Base-by-base conservation (phyloP, 1,140 invertebrate genomes). In the Babylonia areolata region DNA sequence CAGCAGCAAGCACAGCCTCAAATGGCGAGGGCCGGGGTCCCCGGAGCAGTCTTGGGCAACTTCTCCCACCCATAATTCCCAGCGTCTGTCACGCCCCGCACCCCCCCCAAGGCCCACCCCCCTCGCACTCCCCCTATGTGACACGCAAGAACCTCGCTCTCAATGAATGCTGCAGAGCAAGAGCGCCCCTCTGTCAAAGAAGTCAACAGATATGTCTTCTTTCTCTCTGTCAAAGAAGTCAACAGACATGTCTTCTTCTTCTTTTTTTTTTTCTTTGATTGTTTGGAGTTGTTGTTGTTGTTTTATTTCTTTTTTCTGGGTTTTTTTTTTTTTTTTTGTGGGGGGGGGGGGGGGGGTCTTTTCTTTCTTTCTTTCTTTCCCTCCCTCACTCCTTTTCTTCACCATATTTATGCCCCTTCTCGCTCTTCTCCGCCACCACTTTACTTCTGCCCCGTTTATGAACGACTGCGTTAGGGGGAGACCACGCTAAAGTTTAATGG, bases 401-500 rank as follows among this genome's bases (percentile, higher is more conserved):
- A 23, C 28, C 58, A 23, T 64, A 12, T n/a, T 6, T 12, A 5
- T n/a, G 12, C 58, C 28, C 23, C 58, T n/a, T 64, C 28, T n/a
- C 23, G 5, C 23, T 28, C 58, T 64, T 64, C 58, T 28, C 46
- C 17, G 12, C 58, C 58, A 23, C 58, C 58, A 23, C 15, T 12
- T 9, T 51, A 9, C 46, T 51, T 51, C 33, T 31, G 2, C 17
- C 35, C 37, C 75, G 75, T 77, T 77, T 77, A 77, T 77, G 75
- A 39, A 37, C n/a, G 15, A 28, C 12, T 39, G 75, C 75, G 75
- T 77, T 40, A 77, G n/a, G 75, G 75, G 75, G 75, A 77, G 75
- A 77, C 40, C 35, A 77, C 35, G 33, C 75, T 77, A 77, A 77
- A 77, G 75, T 77, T 77, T 77, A 77, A 77, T 77, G 75, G 75